These are phyloP conservation scores for Cerceris ruficornis DNA, from an alignment of 2,888 invertebrate genomes.

Conservation along the genomic window DNA sequence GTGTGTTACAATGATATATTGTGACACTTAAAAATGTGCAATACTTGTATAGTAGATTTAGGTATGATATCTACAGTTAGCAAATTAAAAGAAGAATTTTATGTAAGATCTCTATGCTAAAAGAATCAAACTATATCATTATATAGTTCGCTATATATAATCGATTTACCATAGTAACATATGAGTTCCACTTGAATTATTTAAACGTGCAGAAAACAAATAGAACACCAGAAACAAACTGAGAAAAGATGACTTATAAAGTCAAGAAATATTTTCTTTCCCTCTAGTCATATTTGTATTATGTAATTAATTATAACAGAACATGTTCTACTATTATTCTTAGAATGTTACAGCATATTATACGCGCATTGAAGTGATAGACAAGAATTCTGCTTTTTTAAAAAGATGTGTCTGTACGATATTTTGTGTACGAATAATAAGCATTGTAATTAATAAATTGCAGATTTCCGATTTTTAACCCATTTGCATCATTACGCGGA, in stretches of 20 bases:
- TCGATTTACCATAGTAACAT: constrained; percentile 1
- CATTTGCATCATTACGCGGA: neutral
- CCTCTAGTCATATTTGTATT: constrained; percentile 75
- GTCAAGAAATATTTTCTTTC: constrained; percentile 63
- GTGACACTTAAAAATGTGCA: constrained; percentile 53
- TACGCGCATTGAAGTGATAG: constrained; percentile 6
- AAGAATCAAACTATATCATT: constrained; percentile 25
- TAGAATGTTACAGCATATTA: constrained; percentile 17
- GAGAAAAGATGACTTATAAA: constrained; percentile 51
- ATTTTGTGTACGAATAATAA: constrained; percentile 4
- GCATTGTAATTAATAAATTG: constrained; percentile 19
- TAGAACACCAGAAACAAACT: constrained; percentile 34
- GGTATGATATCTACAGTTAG: constrained; percentile 40
- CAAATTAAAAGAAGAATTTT: constrained; percentile 15
- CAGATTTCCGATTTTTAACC: neutral
- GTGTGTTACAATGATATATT: constrained; percentile 15
- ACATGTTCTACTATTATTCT: constrained; percentile 35
- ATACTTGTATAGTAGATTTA: constrained; percentile 49
- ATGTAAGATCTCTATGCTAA: constrained; percentile 17
- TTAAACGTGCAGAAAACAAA: constrained; percentile 19
- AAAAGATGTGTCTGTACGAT: constrained; percentile 10
- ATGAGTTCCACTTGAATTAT: constrained; percentile 20
- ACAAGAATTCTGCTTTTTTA: neutral
- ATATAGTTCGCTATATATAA: neutral
- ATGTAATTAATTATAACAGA: constrained; percentile 70